Conservation (phyloP, 1,140 invertebrate species). For the Pachyrhynchus sulphureomaculatus region DNA sequence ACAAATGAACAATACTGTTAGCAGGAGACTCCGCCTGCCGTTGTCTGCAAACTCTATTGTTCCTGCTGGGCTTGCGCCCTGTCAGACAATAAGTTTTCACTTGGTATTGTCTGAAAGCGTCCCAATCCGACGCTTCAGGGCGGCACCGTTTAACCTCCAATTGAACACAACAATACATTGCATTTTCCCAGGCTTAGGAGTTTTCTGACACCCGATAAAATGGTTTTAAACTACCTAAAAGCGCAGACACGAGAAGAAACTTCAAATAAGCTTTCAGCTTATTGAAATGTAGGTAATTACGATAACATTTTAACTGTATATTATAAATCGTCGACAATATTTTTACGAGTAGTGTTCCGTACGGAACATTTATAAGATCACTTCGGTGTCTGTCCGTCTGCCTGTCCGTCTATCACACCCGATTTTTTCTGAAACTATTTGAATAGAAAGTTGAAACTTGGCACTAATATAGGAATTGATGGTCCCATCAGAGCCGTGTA, state of each 20-base stretch:
- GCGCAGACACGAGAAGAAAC: neutral
- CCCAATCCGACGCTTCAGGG: slow-evolving; percentile 47
- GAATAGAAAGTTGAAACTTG: too few species aligned
- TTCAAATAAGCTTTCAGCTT: neutral
- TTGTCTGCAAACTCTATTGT: slow-evolving; percentile 49
- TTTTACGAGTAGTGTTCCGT: too few species aligned
- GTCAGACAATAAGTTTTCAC: slow-evolving; percentile 46
- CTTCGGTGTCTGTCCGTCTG: too few species aligned
- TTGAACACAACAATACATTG: slow-evolving; percentile 27
- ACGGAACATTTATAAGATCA: too few species aligned
- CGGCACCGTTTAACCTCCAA: slow-evolving; percentile 40
- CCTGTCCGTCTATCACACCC: too few species aligned
- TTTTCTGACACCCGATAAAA: neutral
- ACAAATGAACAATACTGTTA: slow-evolving; percentile 50
- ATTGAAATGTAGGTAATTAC: too few species aligned
- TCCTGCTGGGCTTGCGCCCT: slow-evolving; percentile 46
- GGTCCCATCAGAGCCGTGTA: too few species aligned
- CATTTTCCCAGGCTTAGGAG: slow-evolving; percentile 18
- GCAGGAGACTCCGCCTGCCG: slow-evolving; percentile 44
- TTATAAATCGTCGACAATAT: too few species aligned
- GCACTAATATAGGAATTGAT: too few species aligned
- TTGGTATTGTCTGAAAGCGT: slow-evolving; percentile 46
- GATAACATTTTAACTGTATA: too few species aligned
- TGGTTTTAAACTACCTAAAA: too few species aligned
- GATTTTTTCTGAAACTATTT: too few species aligned